Evolutionary conservation across 2,113 vertebrate genomes (phyloP), one percentile per base, ranked within the genome.

Genomic region (Scatophagus argus): DNA sequence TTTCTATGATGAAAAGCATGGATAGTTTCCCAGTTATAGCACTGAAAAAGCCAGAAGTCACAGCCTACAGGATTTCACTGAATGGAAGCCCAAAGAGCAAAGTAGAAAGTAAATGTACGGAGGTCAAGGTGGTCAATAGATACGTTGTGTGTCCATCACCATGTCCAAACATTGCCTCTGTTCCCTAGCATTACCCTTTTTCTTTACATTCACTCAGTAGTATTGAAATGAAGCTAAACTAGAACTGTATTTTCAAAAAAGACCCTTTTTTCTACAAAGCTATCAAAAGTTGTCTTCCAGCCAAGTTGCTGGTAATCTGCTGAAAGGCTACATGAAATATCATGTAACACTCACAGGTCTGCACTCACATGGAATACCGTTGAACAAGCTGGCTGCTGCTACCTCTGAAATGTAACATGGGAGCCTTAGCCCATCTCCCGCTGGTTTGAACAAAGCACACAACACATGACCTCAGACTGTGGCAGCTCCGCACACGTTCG

Each of bases 381-480:
- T 23, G 58, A 43, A 60, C 32, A 60, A 29, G 36, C 46, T 39
- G 65, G 25, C 51, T 29, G 29, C 43, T 47, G 56, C 67, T 36
- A 17, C 55, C 39, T 43, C 31, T 46, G 55, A 58, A 55, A 56
- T 44, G 41, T 65, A 71, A 58, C 63, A n/a, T 5, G 47, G 77
- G 51, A 36, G 36, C 72, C 46, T 77, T 9, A 31, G 52, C 25
- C 0, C 2, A 64, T 55, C 65, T 59, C 56, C 66, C 58, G 73
- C 77, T 72, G 27, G 64, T 56, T 39, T 47, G 63, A 74, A 61
- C 60, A 51, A 46, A 82, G 58, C 51, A 59, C 68, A 70, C 11
- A 29, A 38, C 34, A 8, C 25, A 38, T 72, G 39, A 56, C 55
- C 67, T 79, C 58, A 59, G 6, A 59, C 38, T 41, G 25, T 10